phyloP scores from a whole-genome alignment of 2,113 vertebrate genomes.

The Pipa parva region DNA sequence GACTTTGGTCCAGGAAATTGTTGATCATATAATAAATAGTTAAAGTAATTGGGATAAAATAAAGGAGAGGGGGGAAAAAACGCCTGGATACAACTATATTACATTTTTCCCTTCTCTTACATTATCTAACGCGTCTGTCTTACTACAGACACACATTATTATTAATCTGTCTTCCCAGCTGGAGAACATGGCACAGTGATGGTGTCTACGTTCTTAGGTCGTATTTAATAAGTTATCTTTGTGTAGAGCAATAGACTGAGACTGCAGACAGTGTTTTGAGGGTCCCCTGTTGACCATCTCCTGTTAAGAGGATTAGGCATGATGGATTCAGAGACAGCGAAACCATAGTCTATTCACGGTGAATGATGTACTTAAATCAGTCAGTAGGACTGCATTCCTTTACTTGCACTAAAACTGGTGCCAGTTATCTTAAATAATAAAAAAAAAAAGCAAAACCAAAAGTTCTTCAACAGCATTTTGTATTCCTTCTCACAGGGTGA shows the following conservation, averaged over 20 bases:
- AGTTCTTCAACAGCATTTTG: too few species aligned
- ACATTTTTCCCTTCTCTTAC: background rate
- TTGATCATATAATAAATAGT: too few species aligned
- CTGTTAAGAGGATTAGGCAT: conserved; percentile 26
- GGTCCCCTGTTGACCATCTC: conserved; percentile 26
- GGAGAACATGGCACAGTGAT: background rate
- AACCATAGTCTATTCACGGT: background rate
- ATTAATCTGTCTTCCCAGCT: conserved; percentile 16
- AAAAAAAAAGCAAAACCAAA: too few species aligned
- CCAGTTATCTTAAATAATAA: background rate
- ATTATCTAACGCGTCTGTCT: conserved; percentile 7
- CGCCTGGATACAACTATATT: background rate
- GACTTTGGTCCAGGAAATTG: too few species aligned
- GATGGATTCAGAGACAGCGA: background rate
- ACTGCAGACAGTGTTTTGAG: conserved; percentile 11
- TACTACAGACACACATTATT: background rate
- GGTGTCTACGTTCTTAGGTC: background rate
- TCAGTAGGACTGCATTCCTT: background rate
- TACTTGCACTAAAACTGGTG: background rate
- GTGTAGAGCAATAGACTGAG: background rate
- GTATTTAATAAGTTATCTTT: conserved; percentile 14
- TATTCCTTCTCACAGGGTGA: too few species aligned
- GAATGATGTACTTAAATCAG: conserved; percentile 55
- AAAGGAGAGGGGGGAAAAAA: too few species aligned
- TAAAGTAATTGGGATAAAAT: too few species aligned